phyloP scores from a whole-genome alignment of 2,113 vertebrate species.

The Sinocyclocheilus rhinocerous region DNA sequence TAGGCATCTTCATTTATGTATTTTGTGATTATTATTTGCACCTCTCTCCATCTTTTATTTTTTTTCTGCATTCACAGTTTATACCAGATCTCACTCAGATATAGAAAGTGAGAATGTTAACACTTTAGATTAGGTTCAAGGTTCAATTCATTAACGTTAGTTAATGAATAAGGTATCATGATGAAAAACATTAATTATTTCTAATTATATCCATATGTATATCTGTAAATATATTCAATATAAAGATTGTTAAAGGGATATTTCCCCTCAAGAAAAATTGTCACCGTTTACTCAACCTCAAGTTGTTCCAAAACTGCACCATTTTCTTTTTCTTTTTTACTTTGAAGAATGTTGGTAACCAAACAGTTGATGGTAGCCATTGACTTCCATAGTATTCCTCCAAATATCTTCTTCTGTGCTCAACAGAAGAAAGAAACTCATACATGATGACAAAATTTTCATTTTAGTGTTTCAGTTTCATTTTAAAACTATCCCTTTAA shows the following conservation, averaged over 20 bases:
- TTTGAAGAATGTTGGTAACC: no score
- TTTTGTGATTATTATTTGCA: conserved; percentile 7
- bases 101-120: not conserved
- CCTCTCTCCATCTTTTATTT: not conserved
- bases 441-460: no score
- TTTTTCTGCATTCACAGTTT: not conserved
- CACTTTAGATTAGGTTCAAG: not conserved
- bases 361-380: no score
- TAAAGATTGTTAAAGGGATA: not conserved
- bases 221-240: not conserved
- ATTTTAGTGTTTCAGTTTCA: no score
- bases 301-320: no score
- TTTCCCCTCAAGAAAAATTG: no score
- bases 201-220: not conserved
- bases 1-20: not conserved
- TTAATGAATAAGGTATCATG: not conserved
- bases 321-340: not conserved
- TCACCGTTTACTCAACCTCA: no score
- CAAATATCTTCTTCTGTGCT: no score
- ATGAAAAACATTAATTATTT: not conserved
- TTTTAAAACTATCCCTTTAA: not conserved
- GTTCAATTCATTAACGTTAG: not conserved
- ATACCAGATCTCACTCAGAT: not conserved
- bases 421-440: no score
- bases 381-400: no score